phyloP scores from a whole-genome alignment of 2,797 vertebrate species.

The Chelonia mydas region DNA sequence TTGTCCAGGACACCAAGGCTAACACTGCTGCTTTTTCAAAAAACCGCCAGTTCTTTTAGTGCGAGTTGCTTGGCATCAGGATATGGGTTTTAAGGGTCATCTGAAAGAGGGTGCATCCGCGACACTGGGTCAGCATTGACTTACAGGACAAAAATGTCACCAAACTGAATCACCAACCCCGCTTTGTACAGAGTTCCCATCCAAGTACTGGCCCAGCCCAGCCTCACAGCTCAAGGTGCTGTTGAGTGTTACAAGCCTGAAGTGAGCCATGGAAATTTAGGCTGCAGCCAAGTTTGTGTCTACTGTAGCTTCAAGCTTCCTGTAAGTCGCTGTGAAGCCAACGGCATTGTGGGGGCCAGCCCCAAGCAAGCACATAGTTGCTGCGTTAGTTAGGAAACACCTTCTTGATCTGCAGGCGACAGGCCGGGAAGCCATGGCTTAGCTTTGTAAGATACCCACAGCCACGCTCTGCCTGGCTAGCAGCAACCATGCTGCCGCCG shows the following conservation, averaged over 20 bases:
- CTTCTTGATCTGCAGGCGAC: background rate
- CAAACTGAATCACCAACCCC: background rate
- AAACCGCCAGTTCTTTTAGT: background rate
- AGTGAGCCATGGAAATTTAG: background rate
- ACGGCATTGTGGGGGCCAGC: background rate
- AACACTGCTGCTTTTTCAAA: background rate
- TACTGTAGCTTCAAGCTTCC: background rate
- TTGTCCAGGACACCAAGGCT: background rate
- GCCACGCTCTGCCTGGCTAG: background rate
- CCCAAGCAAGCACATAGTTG: background rate
- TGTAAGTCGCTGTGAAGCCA: background rate
- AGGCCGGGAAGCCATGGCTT: background rate
- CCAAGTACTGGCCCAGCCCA: background rate
- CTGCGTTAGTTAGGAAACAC: background rate
- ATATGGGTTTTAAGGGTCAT: background rate
- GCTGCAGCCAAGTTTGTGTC: background rate
- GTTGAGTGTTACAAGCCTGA: background rate
- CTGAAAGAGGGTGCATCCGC: background rate
- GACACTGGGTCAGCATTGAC: background rate
- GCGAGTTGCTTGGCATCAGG: background rate
- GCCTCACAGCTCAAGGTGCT: background rate
- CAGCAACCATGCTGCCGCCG: background rate
- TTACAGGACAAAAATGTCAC: background rate
- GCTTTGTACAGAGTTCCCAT: background rate
- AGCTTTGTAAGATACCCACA: background rate